These are phyloP conservation scores for Lasioglossum baleicum DNA, from an alignment of 1,140 invertebrate species.

Conservation along the genomic window DNA sequence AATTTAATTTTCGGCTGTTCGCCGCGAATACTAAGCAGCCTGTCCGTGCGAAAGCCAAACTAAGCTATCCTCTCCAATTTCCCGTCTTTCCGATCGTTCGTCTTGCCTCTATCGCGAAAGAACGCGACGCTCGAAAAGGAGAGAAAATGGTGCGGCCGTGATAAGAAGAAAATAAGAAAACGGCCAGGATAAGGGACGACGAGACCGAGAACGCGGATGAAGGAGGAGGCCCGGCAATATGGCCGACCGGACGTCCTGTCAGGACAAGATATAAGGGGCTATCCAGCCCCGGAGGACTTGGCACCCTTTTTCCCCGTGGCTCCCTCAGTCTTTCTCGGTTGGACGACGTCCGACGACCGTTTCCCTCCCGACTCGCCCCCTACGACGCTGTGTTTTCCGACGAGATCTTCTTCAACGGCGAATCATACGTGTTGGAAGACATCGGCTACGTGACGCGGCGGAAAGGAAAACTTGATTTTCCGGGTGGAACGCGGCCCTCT, in stretches of 20 bases:
- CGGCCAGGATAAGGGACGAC: neutral
- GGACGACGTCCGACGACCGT: too few species aligned
- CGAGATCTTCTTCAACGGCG: conserved; percentile 23
- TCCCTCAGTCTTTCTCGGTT: neutral
- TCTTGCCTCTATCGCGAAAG: conserved; percentile 11
- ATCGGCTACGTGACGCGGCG: conserved; percentile 30
- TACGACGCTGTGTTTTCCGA: conserved; percentile 18
- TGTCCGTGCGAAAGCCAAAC: conserved; percentile 47
- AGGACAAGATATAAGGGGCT: conserved; percentile 57
- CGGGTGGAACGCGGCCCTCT: neutral
- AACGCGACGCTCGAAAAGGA: neutral
- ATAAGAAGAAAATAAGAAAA: conserved; percentile 13
- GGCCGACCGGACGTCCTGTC: conserved; percentile 50
- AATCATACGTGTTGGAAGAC: conserved; percentile 45
- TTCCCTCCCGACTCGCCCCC: neutral
- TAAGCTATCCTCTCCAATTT: conserved; percentile 20
- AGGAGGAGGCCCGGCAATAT: conserved; percentile 44
- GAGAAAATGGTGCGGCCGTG: conserved; percentile 11
- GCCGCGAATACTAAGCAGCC: conserved; percentile 63
- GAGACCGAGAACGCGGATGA: neutral
- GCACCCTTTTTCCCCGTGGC: conserved; percentile 36
- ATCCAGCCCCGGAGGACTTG: conserved; percentile 40
- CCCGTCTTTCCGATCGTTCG: conserved; percentile 10
- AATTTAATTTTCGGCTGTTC: conserved; percentile 66
- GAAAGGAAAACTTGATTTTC: conserved; percentile 53